Conservation (phyloP, 2,888 invertebrate species). For the Lampropteryx suffumata region DNA sequence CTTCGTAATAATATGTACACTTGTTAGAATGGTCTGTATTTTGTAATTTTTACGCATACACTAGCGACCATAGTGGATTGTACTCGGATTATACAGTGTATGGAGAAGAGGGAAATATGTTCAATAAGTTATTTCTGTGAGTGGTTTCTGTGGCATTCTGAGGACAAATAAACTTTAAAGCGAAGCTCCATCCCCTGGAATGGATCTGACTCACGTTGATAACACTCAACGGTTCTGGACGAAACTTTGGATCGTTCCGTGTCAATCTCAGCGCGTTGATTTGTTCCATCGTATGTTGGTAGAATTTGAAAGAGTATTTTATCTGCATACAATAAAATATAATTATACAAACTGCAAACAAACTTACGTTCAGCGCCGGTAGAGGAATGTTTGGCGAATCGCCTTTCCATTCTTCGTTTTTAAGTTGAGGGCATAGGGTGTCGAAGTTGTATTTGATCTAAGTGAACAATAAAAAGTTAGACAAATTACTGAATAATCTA, state of each 20-base stretch:
- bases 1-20: no score
- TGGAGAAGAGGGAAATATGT: no score
- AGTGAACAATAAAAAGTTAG: constrained; percentile 16
- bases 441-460: constrained; percentile 90
- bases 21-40: no score
- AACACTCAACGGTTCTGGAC: constrained; percentile 84
- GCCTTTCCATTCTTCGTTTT: constrained; percentile 76
- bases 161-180: constrained; percentile 30
- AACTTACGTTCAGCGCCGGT: constrained; percentile 90
- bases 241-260: constrained; percentile 83
- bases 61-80: no score
- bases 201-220: constrained; percentile 84
- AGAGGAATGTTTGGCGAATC: constrained; percentile 86
- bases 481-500: neutral
- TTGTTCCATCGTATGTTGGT: constrained; percentile 84
- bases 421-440: constrained; percentile 86
- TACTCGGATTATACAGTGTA: no score
- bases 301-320: constrained; percentile 86
- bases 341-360: constrained; percentile 30
- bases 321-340: constrained; percentile 76
- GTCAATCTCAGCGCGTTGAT: constrained; percentile 81
- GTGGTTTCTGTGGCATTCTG: constrained; percentile 9
- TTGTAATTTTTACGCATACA: no score
- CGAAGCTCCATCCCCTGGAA: constrained; percentile 38
- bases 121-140: no score